A percentile compares a stretch with the other conserved stretches of the same genome.
phyloP scores from a whole-genome alignment of 2,797 vertebrate genomes.

The Alauda arvensis region DNA sequence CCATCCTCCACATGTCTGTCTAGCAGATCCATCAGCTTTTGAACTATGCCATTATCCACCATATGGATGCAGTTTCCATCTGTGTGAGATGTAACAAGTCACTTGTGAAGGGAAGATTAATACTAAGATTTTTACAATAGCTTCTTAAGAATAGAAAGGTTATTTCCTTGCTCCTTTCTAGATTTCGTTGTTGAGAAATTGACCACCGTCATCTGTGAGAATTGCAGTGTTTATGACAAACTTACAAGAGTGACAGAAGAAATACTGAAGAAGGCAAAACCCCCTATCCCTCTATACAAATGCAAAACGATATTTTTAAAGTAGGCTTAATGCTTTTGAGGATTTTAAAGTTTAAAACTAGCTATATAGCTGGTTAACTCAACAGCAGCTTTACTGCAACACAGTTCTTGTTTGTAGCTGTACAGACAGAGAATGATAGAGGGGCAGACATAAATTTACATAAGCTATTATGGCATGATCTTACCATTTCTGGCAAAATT shows the following conservation, averaged over 20 bases:
- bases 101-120: neutral
- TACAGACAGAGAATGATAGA: neutral
- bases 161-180: neutral
- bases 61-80: constrained; percentile 98
- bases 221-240: neutral
- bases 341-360: neutral
- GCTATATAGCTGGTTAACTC: neutral
- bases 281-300: neutral
- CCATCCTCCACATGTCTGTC: constrained; percentile 93
- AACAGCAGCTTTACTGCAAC: neutral
- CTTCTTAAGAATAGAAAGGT: neutral
- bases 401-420: neutral
- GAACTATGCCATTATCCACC: constrained; percentile 95
- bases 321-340: neutral
- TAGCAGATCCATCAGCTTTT: constrained; percentile 91
- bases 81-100: constrained; percentile 53
- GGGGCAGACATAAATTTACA: neutral
- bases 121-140: neutral
- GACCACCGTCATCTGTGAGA: neutral
- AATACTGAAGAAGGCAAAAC: neutral
- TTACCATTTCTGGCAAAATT: constrained; percentile 98
- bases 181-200: neutral
- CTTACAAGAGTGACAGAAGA: neutral
- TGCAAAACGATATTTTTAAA: neutral
- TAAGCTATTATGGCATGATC: neutral